These are phyloP conservation scores for Umimayanthus chanpuru DNA, from an alignment of 92 coral and sea anemone species.

Conservation along the genomic window DNA sequence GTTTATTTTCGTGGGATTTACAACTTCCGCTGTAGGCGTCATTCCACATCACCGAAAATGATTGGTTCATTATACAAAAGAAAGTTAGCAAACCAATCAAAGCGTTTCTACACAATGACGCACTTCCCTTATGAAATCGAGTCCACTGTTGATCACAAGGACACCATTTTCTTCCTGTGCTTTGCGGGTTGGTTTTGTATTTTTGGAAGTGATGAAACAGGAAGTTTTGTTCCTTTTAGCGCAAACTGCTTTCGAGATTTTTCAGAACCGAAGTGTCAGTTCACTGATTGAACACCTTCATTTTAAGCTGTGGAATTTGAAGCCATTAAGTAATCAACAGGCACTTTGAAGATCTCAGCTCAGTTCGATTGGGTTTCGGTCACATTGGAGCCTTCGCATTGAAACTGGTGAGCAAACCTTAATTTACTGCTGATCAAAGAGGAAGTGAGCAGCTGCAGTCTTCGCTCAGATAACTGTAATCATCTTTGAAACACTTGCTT, in stretches of 20 bases:
- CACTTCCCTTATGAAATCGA: constrained; percentile 32
- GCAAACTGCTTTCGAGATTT: constrained; percentile 17
- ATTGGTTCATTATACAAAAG: constrained; percentile 23
- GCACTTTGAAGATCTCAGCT: constrained; percentile 2
- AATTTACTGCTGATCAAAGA: neutral
- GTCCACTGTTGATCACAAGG: neutral
- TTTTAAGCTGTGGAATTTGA: constrained; percentile 24
- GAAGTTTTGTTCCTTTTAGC: constrained; percentile 39
- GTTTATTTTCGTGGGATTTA: constrained; percentile 24
- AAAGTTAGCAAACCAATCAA: constrained; percentile 5
- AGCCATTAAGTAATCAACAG: constrained; percentile 3
- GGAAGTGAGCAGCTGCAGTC: constrained; percentile 26
- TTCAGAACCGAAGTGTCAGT: constrained; percentile 10
- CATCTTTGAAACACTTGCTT: neutral
- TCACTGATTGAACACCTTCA: constrained; percentile 27
- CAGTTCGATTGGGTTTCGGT: constrained; percentile 4
- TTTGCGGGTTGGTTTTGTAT: neutral
- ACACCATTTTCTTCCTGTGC: constrained; percentile 27
- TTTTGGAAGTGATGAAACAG: constrained; percentile 41
- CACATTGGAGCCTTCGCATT: neutral
- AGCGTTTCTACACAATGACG: constrained; percentile 20
- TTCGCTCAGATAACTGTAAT: neutral
- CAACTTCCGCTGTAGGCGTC: constrained; percentile 39
- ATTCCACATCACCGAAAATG: neutral
- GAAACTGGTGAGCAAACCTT: neutral